Conservation (phyloP, 2,888 invertebrate species). For the Drosophila antonietae region DNA sequence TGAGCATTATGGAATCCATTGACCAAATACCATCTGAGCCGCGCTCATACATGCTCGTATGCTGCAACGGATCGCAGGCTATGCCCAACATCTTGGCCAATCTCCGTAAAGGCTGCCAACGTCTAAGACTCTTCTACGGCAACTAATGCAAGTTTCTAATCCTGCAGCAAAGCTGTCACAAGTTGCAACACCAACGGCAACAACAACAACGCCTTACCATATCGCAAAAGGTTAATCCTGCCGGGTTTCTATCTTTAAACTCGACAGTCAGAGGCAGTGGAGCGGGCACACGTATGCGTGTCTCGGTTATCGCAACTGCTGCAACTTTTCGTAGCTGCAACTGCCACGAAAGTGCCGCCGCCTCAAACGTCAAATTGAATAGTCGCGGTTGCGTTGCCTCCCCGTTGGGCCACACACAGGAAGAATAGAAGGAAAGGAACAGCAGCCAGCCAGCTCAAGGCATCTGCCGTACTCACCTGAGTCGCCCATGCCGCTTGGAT, state of each 20-base stretch:
- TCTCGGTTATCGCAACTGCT: conserved; percentile 57
- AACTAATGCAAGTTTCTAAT: conserved; percentile 48
- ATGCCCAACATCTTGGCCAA: conserved; percentile 82
- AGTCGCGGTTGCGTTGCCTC: conserved; percentile 71
- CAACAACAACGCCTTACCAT: conserved; percentile 21
- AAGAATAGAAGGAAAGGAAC: conserved; percentile 11
- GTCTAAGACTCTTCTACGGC: conserved; percentile 76
- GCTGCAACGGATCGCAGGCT: conserved; percentile 85
- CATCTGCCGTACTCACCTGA: conserved; percentile 77
- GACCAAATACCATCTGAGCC: conserved; percentile 70
- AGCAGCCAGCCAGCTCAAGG: neutral
- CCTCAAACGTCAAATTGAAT: conserved; percentile 75
- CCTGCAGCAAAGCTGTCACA: conserved; percentile 44
- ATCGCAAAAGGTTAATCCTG: conserved; percentile 47
- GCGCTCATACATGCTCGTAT: conserved; percentile 89
- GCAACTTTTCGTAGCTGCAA: conserved; percentile 53
- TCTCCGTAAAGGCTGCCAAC: conserved; percentile 37
- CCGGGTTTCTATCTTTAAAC: conserved; percentile 59
- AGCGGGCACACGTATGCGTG: conserved; percentile 45
- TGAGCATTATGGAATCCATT: conserved; percentile 77
- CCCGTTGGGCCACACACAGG: conserved; percentile 3
- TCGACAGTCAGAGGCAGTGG: conserved; percentile 9
- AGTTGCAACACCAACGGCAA: conserved; percentile 30
- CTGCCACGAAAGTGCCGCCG: conserved; percentile 48
- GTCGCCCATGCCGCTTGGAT: conserved; percentile 76